Evolutionary conservation across 2,113 vertebrate genomes (phyloP).

Genomic region (Plestiodon gilberti): DNA sequence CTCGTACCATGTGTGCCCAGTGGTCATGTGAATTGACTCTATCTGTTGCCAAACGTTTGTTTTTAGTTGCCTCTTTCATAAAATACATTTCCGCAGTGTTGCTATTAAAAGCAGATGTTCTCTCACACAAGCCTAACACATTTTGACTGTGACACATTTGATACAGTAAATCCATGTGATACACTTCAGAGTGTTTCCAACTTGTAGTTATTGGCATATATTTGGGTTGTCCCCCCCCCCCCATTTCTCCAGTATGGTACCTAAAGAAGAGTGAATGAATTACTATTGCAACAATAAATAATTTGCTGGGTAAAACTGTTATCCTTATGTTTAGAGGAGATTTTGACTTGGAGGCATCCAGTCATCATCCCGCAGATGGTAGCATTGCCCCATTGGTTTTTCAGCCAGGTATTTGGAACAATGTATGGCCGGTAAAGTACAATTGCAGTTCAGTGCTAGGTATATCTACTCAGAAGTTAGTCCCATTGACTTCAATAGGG

Average conservation of each 20-base stretch:
- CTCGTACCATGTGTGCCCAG: neutral
- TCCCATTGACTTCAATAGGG: too few species aligned
- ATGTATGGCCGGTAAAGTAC: neutral
- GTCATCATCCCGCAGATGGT: neutral
- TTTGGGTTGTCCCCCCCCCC: neutral
- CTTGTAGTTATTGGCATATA: slow-evolving; percentile 32
- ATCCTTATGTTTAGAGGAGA: neutral
- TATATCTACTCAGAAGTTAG: too few species aligned
- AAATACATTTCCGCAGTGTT: slow-evolving; percentile 2
- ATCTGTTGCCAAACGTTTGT: neutral
- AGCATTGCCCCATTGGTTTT: neutral
- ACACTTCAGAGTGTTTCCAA: slow-evolving; percentile 59
- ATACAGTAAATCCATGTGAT: slow-evolving; percentile 62
- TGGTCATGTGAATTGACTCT: neutral
- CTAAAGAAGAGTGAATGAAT: neutral
- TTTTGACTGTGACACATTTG: slow-evolving; percentile 63
- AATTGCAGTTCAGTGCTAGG: neutral
- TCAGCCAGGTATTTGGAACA: too few species aligned
- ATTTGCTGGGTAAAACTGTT: neutral
- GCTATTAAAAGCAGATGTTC: slow-evolving; percentile 51
- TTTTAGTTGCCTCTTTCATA: slow-evolving; percentile 51
- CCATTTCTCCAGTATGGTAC: neutral
- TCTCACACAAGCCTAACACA: slow-evolving; percentile 49
- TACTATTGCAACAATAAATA: neutral
- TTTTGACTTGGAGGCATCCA: neutral